Conservation (phyloP, 2,888 invertebrate genomes). For the Minunthozetes semirufus region DNA sequence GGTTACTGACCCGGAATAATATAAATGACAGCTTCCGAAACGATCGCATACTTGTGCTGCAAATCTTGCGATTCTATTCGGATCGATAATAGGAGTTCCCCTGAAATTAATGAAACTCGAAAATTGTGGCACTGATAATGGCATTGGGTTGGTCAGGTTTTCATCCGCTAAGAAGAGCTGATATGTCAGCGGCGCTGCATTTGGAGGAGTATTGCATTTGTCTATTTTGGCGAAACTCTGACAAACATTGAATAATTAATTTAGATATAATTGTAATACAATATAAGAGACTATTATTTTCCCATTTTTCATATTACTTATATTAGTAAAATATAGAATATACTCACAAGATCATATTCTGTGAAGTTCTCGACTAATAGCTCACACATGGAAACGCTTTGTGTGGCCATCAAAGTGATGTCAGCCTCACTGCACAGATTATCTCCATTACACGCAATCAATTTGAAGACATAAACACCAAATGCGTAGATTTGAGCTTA, state of each 20-base stretch:
- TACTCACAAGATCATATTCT: constrained; percentile 41
- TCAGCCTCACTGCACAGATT: constrained; percentile 40
- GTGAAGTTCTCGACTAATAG: constrained; percentile 38
- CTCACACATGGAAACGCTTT: constrained; percentile 41
- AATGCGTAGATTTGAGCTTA: constrained; percentile 39
- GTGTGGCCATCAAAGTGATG: constrained; percentile 40
- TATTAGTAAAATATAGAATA: no score
- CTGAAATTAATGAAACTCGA: constrained; percentile 40
- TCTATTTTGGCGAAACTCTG: constrained; percentile 38
- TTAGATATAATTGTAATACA: background rate
- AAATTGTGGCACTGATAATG: constrained; percentile 41
- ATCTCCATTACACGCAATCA: constrained; percentile 40
- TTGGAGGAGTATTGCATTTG: constrained; percentile 41
- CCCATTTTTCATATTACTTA: no score
- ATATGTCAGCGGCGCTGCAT: constrained; percentile 41
- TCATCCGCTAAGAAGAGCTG: constrained; percentile 39
- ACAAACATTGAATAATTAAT: background rate
- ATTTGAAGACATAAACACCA: constrained; percentile 40
- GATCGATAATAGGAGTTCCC: constrained; percentile 37
- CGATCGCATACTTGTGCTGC: constrained; percentile 39
- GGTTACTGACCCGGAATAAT: constrained; percentile 16
- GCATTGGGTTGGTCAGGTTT: constrained; percentile 33
- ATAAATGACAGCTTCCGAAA: constrained; percentile 35
- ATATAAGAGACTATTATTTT: no score
- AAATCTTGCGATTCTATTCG: constrained; percentile 37